Conservation (phyloP, 2,888 invertebrate genomes). For the Drosophila prostipennis region DNA sequence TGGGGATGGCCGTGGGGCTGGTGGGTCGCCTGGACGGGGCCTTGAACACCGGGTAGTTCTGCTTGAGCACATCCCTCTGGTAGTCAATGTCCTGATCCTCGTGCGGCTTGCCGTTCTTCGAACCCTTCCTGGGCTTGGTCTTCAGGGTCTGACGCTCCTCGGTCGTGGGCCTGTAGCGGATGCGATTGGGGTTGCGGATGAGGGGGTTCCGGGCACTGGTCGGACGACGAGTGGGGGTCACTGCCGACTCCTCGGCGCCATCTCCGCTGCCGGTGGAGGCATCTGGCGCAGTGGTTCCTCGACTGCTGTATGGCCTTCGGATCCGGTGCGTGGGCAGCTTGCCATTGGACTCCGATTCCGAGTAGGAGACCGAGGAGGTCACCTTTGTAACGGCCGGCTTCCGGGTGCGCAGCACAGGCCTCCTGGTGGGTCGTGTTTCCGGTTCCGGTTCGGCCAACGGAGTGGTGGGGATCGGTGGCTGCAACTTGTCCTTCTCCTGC, state of each 20-base stretch:
- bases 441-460: conserved; percentile 81
- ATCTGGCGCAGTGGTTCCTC: conserved; percentile 54
- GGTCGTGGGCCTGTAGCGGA: conserved; percentile 83
- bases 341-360: conserved; percentile 76
- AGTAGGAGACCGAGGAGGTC: conserved; percentile 82
- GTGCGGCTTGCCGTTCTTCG: conserved; percentile 63
- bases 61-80: conserved; percentile 87
- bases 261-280: conserved; percentile 40
- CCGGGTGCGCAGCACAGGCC: conserved; percentile 85
- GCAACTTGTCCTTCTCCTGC: conserved; percentile 84
- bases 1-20: conserved; percentile 81
- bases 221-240: conserved; percentile 70
- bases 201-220: conserved; percentile 76
- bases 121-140: conserved; percentile 70
- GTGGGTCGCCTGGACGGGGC: conserved; percentile 75
- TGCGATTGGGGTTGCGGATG: conserved; percentile 83
- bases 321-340: conserved; percentile 82
- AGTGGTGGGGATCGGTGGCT: conserved; percentile 55
- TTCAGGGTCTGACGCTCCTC: conserved; percentile 83
- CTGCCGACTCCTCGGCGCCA: conserved; percentile 40
- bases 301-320: conserved; percentile 83
- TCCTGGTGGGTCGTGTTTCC: conserved; percentile 84
- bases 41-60: conserved; percentile 87
- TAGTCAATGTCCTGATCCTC: conserved; percentile 85
- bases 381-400: conserved; percentile 84